A percentile compares a stretch with the other conserved stretches of the same genome.
Evolutionary conservation across 2,888 invertebrate genomes (phyloP).

Genomic region (Caenorhabditis plicata): DNA sequence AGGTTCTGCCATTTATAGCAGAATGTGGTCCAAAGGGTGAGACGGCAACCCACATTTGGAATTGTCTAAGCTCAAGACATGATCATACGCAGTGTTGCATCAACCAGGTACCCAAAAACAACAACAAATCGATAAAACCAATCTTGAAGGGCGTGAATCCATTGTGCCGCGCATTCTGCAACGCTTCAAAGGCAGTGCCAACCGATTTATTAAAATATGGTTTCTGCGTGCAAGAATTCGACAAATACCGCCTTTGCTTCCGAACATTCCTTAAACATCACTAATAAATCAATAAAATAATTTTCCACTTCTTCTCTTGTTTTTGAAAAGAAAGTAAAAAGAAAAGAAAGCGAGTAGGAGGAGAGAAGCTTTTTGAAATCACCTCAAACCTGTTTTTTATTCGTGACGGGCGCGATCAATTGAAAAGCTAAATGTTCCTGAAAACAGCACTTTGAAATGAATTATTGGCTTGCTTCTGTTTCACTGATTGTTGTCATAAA

Average conservation of each 20-base stretch:
- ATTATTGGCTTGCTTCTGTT: not conserved
- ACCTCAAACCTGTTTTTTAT: no score
- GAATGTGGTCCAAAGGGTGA: conserved; percentile 47
- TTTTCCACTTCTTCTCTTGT: no score
- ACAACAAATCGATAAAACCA: no score
- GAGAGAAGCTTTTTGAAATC: conserved; percentile 5
- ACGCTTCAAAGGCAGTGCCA: conserved; percentile 36
- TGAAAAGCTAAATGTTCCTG: not conserved
- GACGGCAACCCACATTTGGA: conserved; percentile 52
- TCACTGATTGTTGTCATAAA: not conserved
- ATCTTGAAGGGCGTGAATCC: conserved; percentile 39
- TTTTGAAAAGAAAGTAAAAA: not conserved
- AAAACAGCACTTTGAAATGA: not conserved
- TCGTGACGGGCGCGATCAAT: not conserved
- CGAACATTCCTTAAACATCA: conserved; percentile 39
- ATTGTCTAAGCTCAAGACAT: conserved; percentile 51
- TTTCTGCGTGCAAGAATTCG: conserved; percentile 36
- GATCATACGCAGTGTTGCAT: conserved; percentile 54
- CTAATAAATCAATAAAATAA: no score
- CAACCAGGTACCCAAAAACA: conserved; percentile 49
- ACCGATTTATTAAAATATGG: conserved; percentile 41
- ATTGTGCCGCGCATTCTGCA: conserved; percentile 35
- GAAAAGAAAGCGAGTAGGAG: not conserved
- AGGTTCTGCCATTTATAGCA: conserved; percentile 52
- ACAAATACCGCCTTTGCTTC: conserved; percentile 43